These are phyloP conservation scores for Muricea muricata DNA, from an alignment of 92 coral and sea anemone genomes.

Conservation along the genomic window DNA sequence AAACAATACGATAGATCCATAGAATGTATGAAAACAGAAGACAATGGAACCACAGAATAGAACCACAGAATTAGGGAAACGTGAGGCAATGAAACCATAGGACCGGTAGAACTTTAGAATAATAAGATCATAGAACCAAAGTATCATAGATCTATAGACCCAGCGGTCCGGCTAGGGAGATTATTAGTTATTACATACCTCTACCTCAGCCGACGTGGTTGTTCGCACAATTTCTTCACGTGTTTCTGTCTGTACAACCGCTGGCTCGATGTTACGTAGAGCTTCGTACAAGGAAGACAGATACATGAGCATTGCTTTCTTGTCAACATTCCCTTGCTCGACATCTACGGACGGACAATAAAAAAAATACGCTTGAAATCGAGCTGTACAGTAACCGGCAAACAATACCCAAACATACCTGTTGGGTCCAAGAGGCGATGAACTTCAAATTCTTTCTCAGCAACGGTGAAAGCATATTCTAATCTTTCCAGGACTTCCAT, in stretches of 20 bases:
- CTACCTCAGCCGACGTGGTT: conserved; percentile 13
- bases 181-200: no score
- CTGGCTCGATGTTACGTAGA: conserved; percentile 35
- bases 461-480: conserved; percentile 78
- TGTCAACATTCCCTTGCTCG: conserved; percentile 77
- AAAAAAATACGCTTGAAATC: no score
- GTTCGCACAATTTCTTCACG: neutral
- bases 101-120: no score
- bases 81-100: no score
- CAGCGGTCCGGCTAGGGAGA: no score
- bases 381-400: no score
- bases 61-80: no score
- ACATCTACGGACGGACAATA: conserved; percentile 63
- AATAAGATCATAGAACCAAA: no score
- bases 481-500: conserved; percentile 67
- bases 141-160: no score
- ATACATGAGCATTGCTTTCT: conserved; percentile 83
- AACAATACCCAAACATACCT: conserved; percentile 57
- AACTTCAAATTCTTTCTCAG: conserved; percentile 75
- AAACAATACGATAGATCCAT: no score
- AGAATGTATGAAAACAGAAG: no score
- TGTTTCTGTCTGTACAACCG: neutral
- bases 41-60: no score
- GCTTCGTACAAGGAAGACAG: conserved; percentile 81
- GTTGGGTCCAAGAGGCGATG: conserved; percentile 85